Evolutionary conservation across 2,888 invertebrate genomes (phyloP).

Genomic region (Diogma glabrata): DNA sequence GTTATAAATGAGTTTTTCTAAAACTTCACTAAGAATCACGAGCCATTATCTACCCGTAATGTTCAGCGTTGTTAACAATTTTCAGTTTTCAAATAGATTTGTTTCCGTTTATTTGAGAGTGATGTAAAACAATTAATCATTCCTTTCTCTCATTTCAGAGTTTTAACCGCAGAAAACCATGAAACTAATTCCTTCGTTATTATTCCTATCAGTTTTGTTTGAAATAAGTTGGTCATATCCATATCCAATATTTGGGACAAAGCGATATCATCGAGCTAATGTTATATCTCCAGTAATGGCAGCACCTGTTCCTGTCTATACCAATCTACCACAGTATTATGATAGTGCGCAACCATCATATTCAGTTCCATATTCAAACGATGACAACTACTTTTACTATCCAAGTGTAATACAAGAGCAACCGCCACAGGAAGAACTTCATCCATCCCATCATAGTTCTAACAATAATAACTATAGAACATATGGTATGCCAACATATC

Average conservation of each 20-base stretch:
- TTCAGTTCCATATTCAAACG: neutral
- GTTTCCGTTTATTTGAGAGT: too few species aligned
- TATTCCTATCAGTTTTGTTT: too few species aligned
- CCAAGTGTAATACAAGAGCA: conserved; percentile 18
- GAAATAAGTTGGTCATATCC: too few species aligned
- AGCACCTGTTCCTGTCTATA: conserved; percentile 14
- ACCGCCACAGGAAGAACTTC: conserved; percentile 20
- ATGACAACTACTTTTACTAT: conserved; percentile 20
- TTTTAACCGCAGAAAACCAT: too few species aligned
- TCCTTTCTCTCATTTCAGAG: too few species aligned
- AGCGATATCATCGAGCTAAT: conserved; percentile 20
- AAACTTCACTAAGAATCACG: too few species aligned
- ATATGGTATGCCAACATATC: conserved; percentile 24
- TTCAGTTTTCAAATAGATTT: conserved; percentile 3
- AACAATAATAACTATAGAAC: conserved; percentile 10
- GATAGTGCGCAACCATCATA: conserved; percentile 14
- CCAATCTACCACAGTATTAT: conserved; percentile 16
- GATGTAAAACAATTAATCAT: too few species aligned
- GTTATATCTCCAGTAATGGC: conserved; percentile 11
- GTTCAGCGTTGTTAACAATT: neutral
- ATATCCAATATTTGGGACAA: conserved; percentile 22
- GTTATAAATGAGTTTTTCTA: too few species aligned
- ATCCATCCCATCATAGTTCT: conserved; percentile 12
- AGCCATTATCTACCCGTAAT: too few species aligned
- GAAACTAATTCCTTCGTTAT: too few species aligned